phyloP scores from a whole-genome alignment of 1,140 invertebrate genomes.

The Carposina sasakii region DNA sequence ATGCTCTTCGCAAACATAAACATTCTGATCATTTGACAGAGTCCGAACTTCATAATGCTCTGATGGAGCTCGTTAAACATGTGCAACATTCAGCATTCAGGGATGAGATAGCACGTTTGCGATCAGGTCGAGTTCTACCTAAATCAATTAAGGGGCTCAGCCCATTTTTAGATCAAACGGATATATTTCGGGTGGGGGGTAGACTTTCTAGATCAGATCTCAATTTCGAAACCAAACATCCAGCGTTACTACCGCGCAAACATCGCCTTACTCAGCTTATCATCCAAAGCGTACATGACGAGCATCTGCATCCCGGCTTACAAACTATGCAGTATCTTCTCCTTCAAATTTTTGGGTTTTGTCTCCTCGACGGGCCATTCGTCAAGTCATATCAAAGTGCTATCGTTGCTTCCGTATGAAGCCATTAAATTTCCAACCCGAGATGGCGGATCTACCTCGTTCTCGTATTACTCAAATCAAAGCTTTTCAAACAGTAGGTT shows the following conservation, averaged over 20 bases:
- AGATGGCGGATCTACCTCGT: slow-evolving; percentile 38
- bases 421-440: slow-evolving; percentile 14
- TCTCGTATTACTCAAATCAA: slow-evolving; percentile 25
- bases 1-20: no score
- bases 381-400: background rate
- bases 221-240: background rate
- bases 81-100: background rate
- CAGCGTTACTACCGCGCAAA: background rate
- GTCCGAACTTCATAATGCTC: no score
- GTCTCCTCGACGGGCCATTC: background rate
- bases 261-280: background rate
- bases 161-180: background rate
- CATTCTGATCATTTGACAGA: no score
- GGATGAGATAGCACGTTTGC: background rate
- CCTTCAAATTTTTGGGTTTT: background rate
- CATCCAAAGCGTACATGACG: background rate
- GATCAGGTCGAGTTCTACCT: background rate
- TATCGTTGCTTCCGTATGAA: slow-evolving; percentile 18
- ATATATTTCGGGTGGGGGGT: background rate
- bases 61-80: background rate
- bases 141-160: background rate
- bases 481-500: slow-evolving; percentile 37
- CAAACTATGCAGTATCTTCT: background rate
- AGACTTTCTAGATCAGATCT: background rate
- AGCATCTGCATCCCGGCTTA: background rate